Evolutionary conservation across 2,113 vertebrate species (phyloP).

Genomic region (Channa maculata): DNA sequence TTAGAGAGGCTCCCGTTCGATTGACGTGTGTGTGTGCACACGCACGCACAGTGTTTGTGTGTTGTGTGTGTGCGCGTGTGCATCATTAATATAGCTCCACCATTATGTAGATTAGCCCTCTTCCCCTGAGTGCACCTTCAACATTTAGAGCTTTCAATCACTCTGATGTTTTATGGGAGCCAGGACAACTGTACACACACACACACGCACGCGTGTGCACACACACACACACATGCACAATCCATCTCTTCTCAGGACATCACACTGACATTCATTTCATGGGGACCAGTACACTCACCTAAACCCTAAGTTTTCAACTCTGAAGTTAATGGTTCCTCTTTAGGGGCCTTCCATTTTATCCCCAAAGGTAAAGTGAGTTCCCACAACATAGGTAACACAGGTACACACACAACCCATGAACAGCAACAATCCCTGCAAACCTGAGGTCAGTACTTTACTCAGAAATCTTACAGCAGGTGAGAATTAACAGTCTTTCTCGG

Average conservation of each 20-base stretch:
- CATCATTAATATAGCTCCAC: conserved; percentile 62
- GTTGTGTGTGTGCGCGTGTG: conserved; percentile 5
- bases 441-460: conserved; percentile 65
- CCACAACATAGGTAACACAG: no score
- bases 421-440: conserved; percentile 33
- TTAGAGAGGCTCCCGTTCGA: conserved; percentile 19
- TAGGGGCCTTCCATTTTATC: no score
- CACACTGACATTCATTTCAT: neutral
- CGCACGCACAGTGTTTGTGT: neutral
- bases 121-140: conserved; percentile 75
- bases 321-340: no score
- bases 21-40: conserved; percentile 38
- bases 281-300: neutral
- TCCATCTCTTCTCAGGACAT: neutral
- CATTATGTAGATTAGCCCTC: conserved; percentile 80
- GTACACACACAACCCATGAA: neutral
- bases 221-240: conserved; percentile 6
- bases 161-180: conserved; percentile 54
- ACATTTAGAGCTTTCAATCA: conserved; percentile 77
- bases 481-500: no score
- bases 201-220: neutral
- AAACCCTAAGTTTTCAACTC: no score
- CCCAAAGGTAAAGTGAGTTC: no score
- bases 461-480: neutral
- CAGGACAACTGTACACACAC: conserved; percentile 24